phyloP scores from a whole-genome alignment of 1,140 invertebrate genomes.

The Drosophila melanica region DNA sequence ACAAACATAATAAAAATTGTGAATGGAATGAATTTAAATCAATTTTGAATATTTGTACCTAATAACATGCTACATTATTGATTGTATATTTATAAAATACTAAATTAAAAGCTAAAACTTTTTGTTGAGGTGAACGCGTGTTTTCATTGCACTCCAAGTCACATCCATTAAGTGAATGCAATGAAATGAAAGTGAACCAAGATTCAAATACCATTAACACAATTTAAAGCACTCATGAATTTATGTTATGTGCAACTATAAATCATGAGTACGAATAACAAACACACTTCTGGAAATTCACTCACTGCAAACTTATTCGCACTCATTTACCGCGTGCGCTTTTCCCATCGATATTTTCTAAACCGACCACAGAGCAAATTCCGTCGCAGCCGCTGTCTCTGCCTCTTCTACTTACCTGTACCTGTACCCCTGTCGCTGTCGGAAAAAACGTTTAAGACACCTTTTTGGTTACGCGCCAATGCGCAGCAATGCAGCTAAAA shows the following conservation, averaged over 20 bases:
- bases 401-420: constrained; percentile 3
- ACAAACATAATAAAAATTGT: too few relatives aligned
- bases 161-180: too few relatives aligned
- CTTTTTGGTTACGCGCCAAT: constrained; percentile 70
- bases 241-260: neutral
- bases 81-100: too few relatives aligned
- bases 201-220: too few relatives aligned
- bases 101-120: too few relatives aligned
- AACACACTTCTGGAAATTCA: neutral
- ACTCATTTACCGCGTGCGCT: constrained; percentile 46
- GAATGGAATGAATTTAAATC: too few relatives aligned
- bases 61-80: too few relatives aligned
- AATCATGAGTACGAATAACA: neutral
- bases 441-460: constrained; percentile 75
- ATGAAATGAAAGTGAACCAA: too few relatives aligned
- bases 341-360: constrained; percentile 45
- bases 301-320: constrained; percentile 18
- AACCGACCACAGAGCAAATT: constrained; percentile 18
- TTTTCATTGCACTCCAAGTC: too few relatives aligned
- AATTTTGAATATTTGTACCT: too few relatives aligned
- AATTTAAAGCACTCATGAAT: neutral
- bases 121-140: too few relatives aligned
- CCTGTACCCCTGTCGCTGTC: constrained; percentile 4
- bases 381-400: neutral
- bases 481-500: constrained; percentile 47